Evolutionary conservation across 2,113 vertebrate genomes (phyloP).

Genomic region (Notothenia coriiceps): DNA sequence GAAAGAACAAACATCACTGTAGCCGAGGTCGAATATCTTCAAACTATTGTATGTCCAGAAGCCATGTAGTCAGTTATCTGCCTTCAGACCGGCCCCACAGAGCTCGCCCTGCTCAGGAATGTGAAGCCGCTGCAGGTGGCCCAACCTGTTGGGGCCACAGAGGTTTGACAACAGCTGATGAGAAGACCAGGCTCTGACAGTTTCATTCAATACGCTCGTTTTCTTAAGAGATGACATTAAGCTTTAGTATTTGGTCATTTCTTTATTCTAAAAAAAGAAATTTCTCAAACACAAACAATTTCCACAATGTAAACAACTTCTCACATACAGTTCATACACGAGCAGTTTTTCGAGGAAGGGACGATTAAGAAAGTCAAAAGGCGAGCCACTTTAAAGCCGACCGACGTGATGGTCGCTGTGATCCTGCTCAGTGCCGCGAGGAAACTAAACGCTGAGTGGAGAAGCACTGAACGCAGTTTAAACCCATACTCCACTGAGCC

Average conservation of each 20-base stretch:
- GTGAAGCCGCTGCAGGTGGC: slow-evolving; percentile 29
- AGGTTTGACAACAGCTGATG: slow-evolving; percentile 22
- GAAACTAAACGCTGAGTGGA: not conserved
- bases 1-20: no score
- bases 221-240: not conserved
- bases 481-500: not conserved
- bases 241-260: slow-evolving; percentile 49
- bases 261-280: slow-evolving; percentile 66
- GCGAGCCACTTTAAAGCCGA: slow-evolving; percentile 55
- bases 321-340: slow-evolving; percentile 61
- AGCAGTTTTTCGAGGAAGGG: slow-evolving; percentile 50
- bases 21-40: no score
- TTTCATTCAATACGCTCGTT: not conserved
- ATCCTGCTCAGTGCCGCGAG: not conserved
- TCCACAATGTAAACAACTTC: slow-evolving; percentile 73
- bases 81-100: no score
- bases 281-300: slow-evolving; percentile 57
- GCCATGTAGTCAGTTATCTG: no score
- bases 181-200: not conserved
- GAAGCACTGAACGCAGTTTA: slow-evolving; percentile 14
- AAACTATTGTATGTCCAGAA: no score
- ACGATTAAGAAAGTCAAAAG: slow-evolving; percentile 27
- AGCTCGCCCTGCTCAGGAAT: slow-evolving; percentile 16
- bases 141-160: slow-evolving; percentile 30
- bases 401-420: slow-evolving; percentile 1